Base-by-base conservation (phyloP, 2,888 invertebrate genomes). In the Anaspis maculata region DNA sequence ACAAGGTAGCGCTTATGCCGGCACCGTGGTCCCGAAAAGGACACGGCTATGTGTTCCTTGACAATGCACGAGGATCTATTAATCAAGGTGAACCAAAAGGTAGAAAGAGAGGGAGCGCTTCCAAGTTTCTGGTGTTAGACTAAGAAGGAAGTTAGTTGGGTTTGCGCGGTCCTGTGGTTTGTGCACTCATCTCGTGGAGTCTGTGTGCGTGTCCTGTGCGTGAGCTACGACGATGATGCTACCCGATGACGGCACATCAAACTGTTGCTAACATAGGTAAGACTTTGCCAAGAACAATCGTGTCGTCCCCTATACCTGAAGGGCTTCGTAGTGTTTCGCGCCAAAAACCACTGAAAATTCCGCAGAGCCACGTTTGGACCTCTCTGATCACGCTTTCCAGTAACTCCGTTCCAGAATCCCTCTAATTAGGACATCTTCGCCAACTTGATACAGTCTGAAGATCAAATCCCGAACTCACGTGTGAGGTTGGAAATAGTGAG, bases 11-110 rank as follows among this genome's bases (percentile, higher is more conserved):
- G 3, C 10, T 15, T 2, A 16, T 19, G 9, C 5, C 9, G 5
- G 19, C 19, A 34, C 25, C 13, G 21, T 32, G 39, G 29, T 34
- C 33, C 27, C 33, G 34, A 44, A 47, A 21, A 24, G 9, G 24
- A 24, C 11, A 11, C 10, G 10, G 7, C 4, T 9, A 9, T 24
- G 24, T 15, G 37, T 45, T 44, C 50, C 49, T 54, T 52, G 54
- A 48, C 50, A 52, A 45, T 52, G 50, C 39, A 43, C 41, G 37
- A 41, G 44, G 44, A 41, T 44, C 29, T 36, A 37, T 37, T 30
- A 34, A 54, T 48, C 54, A 54, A 54, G 54, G 54, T 52, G 52
- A 54, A 53, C 51, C 38, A 50, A 48, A 49, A 51, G 40, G 42
- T 44, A 52, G 45, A 55, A 32, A 51, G 55, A 55, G 53, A 53